Evolutionary conservation across 2,888 invertebrate species (phyloP), one percentile per base, ranked within the genome.

Genomic region (Drosophila anceps): DNA sequence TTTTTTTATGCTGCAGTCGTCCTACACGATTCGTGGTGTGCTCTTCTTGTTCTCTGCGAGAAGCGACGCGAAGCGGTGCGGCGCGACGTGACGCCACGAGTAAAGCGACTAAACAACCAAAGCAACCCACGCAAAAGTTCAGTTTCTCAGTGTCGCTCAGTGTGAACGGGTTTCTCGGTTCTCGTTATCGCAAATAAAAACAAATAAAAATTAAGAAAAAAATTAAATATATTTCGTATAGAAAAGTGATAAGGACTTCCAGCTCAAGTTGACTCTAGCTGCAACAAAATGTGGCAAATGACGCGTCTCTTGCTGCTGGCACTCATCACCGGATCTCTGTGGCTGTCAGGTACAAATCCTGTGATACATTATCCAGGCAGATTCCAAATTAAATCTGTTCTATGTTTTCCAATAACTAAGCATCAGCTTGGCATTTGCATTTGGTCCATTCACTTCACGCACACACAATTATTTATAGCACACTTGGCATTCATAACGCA

Each of bases 91-190:
- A 20, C 44, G 44, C 57, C 31, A 61, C 53, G 29, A 39, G 46
- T 24, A 54, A 76, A 66, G 59, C 76, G 62, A 61, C 70, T 51
- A 61, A 58, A 65, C 69, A 70, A 50, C 69, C 64, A 71, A 67
- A 75, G 61, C 82, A 81, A 44, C 82, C 82, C 82, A 82, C 82
- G 82, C 86, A 86, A 83, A 50, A 74, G 63, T 76, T 82, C 64
- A 81, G 86, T 82, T 58, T 76, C 73, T 76, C 82, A 73, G 69
- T 69, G 79, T 81, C 79, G 79, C 68, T 81, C 63, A 57, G 43
- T 39, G 84, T 76, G 81, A 86, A 81, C 84, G 81, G 79, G 73
- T 81, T 82, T 69, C 62, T 50, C 58, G 41, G 41, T 53, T 60
- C 67, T 64, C 44, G 46, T 44, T 66, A 63, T 61, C 53, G 66